Evolutionary conservation across 1,140 invertebrate species (phyloP), one percentile per base, ranked within the genome.

Genomic region (Drosophila lacteicornis): DNA sequence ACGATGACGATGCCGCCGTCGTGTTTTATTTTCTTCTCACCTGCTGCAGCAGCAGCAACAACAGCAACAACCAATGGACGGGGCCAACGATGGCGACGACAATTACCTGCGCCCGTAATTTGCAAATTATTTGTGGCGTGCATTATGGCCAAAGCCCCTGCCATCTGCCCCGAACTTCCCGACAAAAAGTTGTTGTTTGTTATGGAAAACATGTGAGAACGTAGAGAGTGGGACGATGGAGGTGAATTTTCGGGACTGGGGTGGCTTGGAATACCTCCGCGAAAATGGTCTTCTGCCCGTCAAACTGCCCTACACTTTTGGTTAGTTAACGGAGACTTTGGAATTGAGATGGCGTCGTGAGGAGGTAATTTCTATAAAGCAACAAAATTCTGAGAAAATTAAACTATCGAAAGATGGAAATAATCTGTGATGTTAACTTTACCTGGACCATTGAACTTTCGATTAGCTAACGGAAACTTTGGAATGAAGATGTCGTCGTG

Each of bases 71-170:
- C 57, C 17, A 15, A 55, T n/a, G 3, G 58, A 12, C 45, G 43
- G 42, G 15, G 17, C 42, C 47, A 9, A 49, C 38, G 59, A 53
- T 45, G 57, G 45, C 68, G 55, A 69, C 70, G 78, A 80, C 70
- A 69, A 79, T 86, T 86, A 86, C 82, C 83, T 87, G 75, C 56
- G 61, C 55, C 65, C 56, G 73, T 69, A 83, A 73, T 74, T 83
- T 86, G 82, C 75, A 86, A 82, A 86, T 86, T 82, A 82, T 83
- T 87, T 83, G 68, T 66, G 73, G 70, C 71, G 50, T 75, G 63
- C 65, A 75, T 63, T 75, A 70, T 63, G 73, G 65, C 60, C 59
- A 65, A 43, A 51, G 30, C 36, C 40, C 59, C 43, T 27, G 7
- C 40, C 55, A 22, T 36, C 56, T 62, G 50, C 25, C 50, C 36